Percentiles rank a stretch among this genome's conserved stretches.
Evolutionary conservation across 37 sponge, comb jelly and placozoan species (phyloP).

Genomic region (Oopsacas minuta): DNA sequence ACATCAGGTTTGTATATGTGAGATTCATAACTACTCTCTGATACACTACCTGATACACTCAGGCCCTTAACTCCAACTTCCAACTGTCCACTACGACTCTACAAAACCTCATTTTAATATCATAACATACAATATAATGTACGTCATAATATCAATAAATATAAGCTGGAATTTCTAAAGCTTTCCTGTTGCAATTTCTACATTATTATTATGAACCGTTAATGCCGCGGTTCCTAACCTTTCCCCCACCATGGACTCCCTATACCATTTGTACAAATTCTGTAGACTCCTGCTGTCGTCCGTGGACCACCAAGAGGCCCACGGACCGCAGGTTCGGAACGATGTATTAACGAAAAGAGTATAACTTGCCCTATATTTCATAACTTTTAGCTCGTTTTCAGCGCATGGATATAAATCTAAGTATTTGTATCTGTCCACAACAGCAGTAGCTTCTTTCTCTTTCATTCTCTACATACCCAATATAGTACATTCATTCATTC

Average conservation of each 20-base stretch:
- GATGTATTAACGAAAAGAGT: background rate
- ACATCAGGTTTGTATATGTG: constrained; percentile 53
- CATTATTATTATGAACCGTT: background rate
- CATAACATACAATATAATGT: too few relatives aligned
- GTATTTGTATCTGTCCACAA: constrained; percentile 85
- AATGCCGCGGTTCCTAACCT: background rate
- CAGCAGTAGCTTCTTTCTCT: constrained; percentile 33
- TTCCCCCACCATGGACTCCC: background rate
- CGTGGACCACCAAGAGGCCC: too few relatives aligned
- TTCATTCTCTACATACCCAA: constrained; percentile 24
- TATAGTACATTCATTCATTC: too few relatives aligned
- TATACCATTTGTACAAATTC: background rate
- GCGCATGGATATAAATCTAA: constrained; percentile 72
- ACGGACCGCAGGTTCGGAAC: background rate
- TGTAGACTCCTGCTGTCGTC: background rate
- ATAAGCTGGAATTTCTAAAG: background rate
- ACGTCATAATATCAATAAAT: too few relatives aligned
- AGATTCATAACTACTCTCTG: background rate
- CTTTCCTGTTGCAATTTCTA: background rate
- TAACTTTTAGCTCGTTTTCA: constrained; percentile 53
- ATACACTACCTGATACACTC: background rate
- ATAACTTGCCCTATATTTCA: constrained; percentile 67
- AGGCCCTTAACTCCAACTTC: background rate
- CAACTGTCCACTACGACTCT: background rate
- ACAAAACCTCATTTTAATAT: background rate